These are phyloP conservation scores for Aromia moschata DNA, from an alignment of 2,888 invertebrate species.

Conservation along the genomic window DNA sequence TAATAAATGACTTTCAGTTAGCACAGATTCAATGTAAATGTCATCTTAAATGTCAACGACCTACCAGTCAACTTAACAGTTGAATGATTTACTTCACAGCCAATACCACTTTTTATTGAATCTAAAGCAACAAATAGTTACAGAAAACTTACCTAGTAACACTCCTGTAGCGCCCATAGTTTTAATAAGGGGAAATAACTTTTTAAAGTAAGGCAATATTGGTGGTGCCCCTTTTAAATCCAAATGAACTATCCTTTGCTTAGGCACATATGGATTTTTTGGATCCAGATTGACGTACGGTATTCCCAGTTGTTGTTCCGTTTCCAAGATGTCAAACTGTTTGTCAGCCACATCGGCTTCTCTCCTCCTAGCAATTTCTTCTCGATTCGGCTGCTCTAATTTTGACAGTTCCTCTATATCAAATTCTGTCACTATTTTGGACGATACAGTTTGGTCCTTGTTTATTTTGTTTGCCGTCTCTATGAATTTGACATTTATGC, in stretches of 20 bases:
- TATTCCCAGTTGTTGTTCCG: slow-evolving; percentile 61
- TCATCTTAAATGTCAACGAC: too few relatives aligned
- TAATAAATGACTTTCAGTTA: too few relatives aligned
- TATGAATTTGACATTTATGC: slow-evolving; percentile 52
- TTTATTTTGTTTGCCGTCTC: slow-evolving; percentile 41
- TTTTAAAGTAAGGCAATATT: slow-evolving; percentile 69
- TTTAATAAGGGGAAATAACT: slow-evolving; percentile 68
- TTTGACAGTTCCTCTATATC: slow-evolving; percentile 46
- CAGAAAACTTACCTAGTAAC: slow-evolving; percentile 53
- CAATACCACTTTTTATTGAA: too few relatives aligned
- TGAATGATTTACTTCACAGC: too few relatives aligned
- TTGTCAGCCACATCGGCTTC: slow-evolving; percentile 31
- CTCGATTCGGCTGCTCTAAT: slow-evolving; percentile 60
- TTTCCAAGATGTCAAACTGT: slow-evolving; percentile 46
- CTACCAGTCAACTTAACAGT: too few relatives aligned
- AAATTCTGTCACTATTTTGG: slow-evolving; percentile 34
- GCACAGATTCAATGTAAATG: too few relatives aligned
- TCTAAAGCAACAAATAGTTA: too few relatives aligned
- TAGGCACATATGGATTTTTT: slow-evolving; percentile 63
- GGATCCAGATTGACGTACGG: slow-evolving; percentile 61
- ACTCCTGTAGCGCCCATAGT: slow-evolving; percentile 77
- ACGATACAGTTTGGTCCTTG: slow-evolving; percentile 26
- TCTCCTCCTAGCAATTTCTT: slow-evolving; percentile 54
- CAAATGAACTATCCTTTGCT: slow-evolving; percentile 73
- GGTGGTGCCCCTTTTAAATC: slow-evolving; percentile 84